A percentile compares a stretch with the other conserved stretches of the same genome.
phyloP scores from a whole-genome alignment of 2,888 invertebrate genomes.

The Eupithecia abbreviata region DNA sequence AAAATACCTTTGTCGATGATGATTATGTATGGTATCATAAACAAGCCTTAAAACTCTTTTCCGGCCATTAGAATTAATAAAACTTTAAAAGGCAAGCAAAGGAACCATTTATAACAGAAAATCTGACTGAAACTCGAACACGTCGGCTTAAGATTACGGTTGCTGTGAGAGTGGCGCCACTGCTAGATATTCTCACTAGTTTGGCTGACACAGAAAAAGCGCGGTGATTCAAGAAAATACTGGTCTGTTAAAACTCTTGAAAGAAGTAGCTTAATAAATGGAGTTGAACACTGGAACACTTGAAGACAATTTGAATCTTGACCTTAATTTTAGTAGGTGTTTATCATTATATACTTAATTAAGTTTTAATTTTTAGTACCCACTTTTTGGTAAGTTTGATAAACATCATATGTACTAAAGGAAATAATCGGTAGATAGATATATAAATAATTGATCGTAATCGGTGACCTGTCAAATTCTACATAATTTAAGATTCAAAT shows the following conservation, averaged over 20 bases:
- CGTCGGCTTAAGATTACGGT: constrained; percentile 13
- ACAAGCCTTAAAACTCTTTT: background rate
- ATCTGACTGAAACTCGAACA: constrained; percentile 24
- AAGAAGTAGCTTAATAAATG: background rate
- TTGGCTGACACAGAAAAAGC: background rate
- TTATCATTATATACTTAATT: no score
- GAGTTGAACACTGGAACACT: no score
- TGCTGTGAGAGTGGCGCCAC: background rate
- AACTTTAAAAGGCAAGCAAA: constrained; percentile 5
- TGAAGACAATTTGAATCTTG: background rate
- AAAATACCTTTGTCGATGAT: background rate
- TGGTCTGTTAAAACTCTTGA: background rate
- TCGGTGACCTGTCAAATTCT: no score
- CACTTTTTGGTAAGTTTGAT: no score
- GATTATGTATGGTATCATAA: background rate
- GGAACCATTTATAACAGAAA: constrained; percentile 25
- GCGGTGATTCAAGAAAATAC: background rate
- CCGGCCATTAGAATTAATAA: constrained; percentile 16
- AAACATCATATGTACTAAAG: no score
- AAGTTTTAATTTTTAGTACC: no score
- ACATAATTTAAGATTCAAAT: no score
- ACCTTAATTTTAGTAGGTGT: background rate
- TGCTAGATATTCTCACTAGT: background rate
- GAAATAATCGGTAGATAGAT: no score
- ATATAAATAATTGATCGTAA: no score